These are phyloP conservation scores for Suncus etruscus DNA, from an alignment of 2,113 vertebrate species.

Conservation along the genomic window DNA sequence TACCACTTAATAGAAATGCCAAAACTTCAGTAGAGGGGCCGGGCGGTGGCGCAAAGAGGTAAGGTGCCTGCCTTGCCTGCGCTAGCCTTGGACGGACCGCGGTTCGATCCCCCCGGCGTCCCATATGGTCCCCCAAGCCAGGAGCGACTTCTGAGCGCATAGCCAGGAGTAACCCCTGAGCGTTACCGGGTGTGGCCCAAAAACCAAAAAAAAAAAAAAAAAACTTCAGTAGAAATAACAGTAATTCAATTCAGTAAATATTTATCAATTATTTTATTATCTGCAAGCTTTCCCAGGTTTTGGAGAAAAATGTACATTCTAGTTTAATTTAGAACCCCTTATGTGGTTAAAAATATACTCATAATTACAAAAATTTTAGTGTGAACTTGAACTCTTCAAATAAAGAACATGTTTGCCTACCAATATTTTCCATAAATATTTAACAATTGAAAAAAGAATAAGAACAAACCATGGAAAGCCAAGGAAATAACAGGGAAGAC, in stretches of 20 bases:
- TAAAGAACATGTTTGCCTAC: background rate
- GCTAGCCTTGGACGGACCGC: too few species aligned
- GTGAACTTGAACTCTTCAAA: background rate
- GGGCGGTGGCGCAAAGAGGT: too few species aligned
- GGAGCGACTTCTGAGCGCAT: too few species aligned
- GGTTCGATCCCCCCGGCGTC: too few species aligned
- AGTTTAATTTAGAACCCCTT: background rate
- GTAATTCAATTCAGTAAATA: constrained; percentile 30
- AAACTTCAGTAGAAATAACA: background rate
- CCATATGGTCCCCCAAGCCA: too few species aligned
- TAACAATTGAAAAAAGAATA: background rate
- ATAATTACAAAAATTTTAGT: background rate
- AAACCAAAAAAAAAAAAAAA: too few species aligned
- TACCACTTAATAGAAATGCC: background rate
- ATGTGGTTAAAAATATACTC: background rate
- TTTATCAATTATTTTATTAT: background rate
- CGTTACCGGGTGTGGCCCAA: too few species aligned
- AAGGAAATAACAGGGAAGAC: too few species aligned
- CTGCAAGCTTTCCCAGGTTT: background rate
- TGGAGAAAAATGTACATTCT: background rate
- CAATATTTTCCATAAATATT: background rate
- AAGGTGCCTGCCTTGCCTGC: too few species aligned
- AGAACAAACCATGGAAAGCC: background rate
- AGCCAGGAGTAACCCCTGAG: too few species aligned
- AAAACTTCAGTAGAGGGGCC: background rate